Percentiles rank a stretch among this genome's conserved stretches.
Evolutionary conservation across 2,113 vertebrate species (phyloP).

Genomic region (Neodon shergylaensis): DNA sequence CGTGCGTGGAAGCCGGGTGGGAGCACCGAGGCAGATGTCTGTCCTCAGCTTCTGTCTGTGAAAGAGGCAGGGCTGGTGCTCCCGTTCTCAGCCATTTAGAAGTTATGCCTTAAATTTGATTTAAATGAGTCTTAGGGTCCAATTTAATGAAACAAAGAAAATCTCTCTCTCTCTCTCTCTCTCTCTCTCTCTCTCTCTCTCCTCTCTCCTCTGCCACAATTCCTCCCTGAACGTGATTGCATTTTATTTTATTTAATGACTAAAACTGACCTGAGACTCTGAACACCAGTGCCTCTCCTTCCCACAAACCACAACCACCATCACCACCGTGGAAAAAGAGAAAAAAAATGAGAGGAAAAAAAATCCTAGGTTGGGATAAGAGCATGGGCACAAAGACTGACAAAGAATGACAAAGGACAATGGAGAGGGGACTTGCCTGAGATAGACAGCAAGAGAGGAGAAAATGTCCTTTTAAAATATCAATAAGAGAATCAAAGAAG

Average conservation of each 20-base stretch:
- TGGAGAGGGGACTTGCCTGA: slow-evolving; percentile 66
- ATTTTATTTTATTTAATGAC: slow-evolving; percentile 53
- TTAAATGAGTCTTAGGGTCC: slow-evolving; percentile 16
- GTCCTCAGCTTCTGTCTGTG: slow-evolving; percentile 56
- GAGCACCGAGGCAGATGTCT: slow-evolving; percentile 71
- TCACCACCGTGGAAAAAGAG: no score
- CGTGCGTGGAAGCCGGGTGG: slow-evolving; percentile 60
- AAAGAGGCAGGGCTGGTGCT: slow-evolving; percentile 33
- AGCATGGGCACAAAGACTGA: slow-evolving; percentile 73
- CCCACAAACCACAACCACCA: neutral
- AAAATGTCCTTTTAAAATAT: slow-evolving; percentile 78
- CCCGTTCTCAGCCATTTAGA: slow-evolving; percentile 59
- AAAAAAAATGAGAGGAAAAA: neutral
- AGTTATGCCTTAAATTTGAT: slow-evolving; percentile 56
- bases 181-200: neutral
- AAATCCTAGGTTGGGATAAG: slow-evolving; percentile 64
- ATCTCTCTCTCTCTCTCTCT: neutral
- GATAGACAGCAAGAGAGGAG: slow-evolving; percentile 70
- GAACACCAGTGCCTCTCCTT: neutral
- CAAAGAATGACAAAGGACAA: slow-evolving; percentile 74
- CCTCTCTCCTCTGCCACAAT: neutral
- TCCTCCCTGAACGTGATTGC: slow-evolving; percentile 48
- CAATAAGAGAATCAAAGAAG: slow-evolving; percentile 80
- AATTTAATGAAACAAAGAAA: slow-evolving; percentile 53
- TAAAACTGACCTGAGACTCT: slow-evolving; percentile 29